Conservation (phyloP, 2,888 invertebrate genomes). For the Drosophila nr. fundita region DNA sequence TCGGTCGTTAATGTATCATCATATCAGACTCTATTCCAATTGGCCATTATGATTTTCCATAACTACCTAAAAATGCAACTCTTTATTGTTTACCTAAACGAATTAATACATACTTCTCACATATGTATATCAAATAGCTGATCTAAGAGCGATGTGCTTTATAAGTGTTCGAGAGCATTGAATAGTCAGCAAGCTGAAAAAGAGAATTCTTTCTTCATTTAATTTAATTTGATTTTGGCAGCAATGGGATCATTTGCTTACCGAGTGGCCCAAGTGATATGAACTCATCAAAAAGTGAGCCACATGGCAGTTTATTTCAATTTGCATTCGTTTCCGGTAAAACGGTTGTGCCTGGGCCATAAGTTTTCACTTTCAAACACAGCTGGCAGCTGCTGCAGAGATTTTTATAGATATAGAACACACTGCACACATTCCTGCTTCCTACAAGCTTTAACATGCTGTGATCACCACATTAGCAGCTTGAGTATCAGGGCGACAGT, state of each 20-base stretch:
- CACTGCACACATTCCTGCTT: conserved; percentile 49
- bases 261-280: conserved; percentile 25
- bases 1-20: neutral
- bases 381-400: conserved; percentile 65
- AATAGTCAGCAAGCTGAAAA: neutral
- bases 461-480: conserved; percentile 24
- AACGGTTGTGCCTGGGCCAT: conserved; percentile 39
- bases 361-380: conserved; percentile 67
- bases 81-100: neutral
- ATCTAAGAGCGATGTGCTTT: neutral
- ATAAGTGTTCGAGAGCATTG: neutral
- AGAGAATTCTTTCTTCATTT: neutral
- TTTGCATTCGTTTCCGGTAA: conserved; percentile 70
- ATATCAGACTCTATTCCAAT: neutral
- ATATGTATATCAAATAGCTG: neutral
- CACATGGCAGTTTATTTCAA: conserved; percentile 62
- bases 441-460: conserved; percentile 46
- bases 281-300: conserved; percentile 36
- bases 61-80: neutral
- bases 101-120: neutral
- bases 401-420: conserved; percentile 62
- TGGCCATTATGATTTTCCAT: neutral
- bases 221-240: conserved; percentile 5
- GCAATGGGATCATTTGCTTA: conserved; percentile 11
- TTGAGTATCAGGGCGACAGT: conserved; percentile 45